Evolutionary conservation across 2,888 invertebrate genomes (phyloP).

Genomic region (Phorcus lineatus): DNA sequence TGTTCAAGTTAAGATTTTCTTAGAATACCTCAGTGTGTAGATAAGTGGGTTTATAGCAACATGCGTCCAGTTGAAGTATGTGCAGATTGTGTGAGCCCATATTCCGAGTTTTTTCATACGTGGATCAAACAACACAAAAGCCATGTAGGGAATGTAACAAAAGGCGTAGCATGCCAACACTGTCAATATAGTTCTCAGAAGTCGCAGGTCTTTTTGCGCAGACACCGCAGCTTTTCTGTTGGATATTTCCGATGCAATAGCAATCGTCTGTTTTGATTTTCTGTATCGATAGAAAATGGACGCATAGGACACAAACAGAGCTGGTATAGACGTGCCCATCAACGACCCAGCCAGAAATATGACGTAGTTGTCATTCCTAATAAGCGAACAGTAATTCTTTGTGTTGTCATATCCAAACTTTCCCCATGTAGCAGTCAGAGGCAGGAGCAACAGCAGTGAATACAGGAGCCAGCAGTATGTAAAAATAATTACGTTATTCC

Average conservation of each 20-base stretch:
- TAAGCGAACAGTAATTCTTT: constrained; percentile 50
- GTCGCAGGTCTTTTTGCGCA: not conserved
- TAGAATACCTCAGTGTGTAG: constrained; percentile 40
- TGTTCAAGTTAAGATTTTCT: not conserved
- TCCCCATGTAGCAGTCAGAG: constrained; percentile 48
- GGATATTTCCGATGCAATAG: not conserved
- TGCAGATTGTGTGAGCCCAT: constrained; percentile 36
- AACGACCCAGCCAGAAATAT: constrained; percentile 41
- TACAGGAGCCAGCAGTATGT: constrained; percentile 47
- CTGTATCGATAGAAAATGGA: constrained; percentile 30
- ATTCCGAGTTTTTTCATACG: constrained; percentile 38
- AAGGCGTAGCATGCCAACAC: constrained; percentile 39
- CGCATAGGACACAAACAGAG: constrained; percentile 42
- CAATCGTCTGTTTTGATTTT: not conserved
- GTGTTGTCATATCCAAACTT: constrained; percentile 43
- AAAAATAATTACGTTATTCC: constrained; percentile 37
- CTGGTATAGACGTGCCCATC: constrained; percentile 39
- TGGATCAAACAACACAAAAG: constrained; percentile 41
- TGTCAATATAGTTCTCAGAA: constrained; percentile 24
- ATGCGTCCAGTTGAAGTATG: constrained; percentile 41
- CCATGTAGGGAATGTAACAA: constrained; percentile 44
- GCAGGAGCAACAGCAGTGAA: constrained; percentile 46
- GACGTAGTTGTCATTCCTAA: constrained; percentile 37
- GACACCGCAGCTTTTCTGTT: not conserved
- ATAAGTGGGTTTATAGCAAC: constrained; percentile 47